phyloP scores from a whole-genome alignment of 2,113 vertebrate genomes.

The Thinocorus orbignyianus region DNA sequence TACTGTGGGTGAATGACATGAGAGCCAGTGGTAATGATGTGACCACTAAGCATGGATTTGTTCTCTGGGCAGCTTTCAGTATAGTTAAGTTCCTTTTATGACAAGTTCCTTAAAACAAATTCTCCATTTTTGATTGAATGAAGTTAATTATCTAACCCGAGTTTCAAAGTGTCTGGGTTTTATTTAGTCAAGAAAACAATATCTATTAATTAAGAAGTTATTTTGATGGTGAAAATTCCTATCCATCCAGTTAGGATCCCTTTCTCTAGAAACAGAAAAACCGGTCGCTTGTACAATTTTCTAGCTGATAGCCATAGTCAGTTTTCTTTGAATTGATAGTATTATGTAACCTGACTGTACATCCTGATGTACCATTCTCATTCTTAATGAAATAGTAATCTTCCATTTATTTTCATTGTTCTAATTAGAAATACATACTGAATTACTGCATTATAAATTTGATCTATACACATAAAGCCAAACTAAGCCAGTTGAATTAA shows the following conservation, averaged over 20 bases:
- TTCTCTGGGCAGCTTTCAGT: not conserved
- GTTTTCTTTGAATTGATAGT: not conserved
- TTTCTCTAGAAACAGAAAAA: not conserved
- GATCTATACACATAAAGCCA: not conserved
- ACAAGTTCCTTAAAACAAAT: not conserved
- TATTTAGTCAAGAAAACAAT: not conserved
- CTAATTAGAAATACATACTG: not conserved
- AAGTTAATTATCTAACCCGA: not conserved
- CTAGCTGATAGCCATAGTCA: not conserved
- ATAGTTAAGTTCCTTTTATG: not conserved
- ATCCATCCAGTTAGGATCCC: fast-evolving
- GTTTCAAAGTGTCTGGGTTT: not conserved
- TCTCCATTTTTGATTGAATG: not conserved
- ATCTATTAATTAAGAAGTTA: not conserved
- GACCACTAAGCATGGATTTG: not conserved
- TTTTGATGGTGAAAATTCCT: not conserved
- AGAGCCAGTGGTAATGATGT: not conserved
- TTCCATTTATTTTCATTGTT: not conserved
- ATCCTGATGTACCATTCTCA: not conserved
- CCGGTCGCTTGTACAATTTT: not conserved
- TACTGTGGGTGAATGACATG: not conserved
- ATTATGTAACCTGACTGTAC: not conserved
- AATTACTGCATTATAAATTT: not conserved
- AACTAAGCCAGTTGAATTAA: not conserved
- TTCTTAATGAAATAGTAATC: not conserved